Conservation (phyloP, 2,888 invertebrate genomes). For the Gibbula magus region DNA sequence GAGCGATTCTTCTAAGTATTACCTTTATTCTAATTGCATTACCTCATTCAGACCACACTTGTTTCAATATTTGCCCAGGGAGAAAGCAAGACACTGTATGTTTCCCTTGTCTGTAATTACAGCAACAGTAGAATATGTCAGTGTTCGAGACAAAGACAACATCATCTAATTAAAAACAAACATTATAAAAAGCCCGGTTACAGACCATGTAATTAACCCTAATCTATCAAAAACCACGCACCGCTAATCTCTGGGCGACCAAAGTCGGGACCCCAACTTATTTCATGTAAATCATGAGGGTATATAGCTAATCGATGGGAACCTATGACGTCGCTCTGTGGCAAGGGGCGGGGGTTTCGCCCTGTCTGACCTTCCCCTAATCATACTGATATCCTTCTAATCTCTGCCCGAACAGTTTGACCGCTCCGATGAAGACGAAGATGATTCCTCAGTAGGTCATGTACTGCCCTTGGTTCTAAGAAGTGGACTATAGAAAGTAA, state of each 20-base stretch:
- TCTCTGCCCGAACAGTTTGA: not conserved
- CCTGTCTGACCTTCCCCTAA: not conserved
- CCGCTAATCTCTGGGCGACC: not conserved
- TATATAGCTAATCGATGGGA: constrained; percentile 1
- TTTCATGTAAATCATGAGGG: not conserved
- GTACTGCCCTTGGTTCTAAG: too few relatives aligned
- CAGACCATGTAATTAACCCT: not conserved
- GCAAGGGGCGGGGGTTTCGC: not conserved
- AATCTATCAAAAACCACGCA: constrained; percentile 5
- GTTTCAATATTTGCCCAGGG: not conserved
- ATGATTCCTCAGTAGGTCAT: not conserved
- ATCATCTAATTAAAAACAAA: constrained; percentile 5
- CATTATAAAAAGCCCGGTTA: not conserved
- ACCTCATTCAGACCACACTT: not conserved
- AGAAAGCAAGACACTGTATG: not conserved
- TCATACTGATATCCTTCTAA: not conserved
- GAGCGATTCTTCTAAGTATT: too few relatives aligned
- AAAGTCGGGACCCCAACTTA: not conserved
- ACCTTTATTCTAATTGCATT: too few relatives aligned
- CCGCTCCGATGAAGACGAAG: not conserved
- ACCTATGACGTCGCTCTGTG: not conserved
- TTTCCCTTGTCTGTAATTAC: not conserved
- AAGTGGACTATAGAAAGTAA: too few relatives aligned
- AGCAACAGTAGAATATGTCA: not conserved
- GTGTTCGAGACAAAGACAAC: not conserved